These are phyloP conservation scores for Conus betulinus DNA, from an alignment of 1,140 invertebrate species.

Conservation along the genomic window DNA sequence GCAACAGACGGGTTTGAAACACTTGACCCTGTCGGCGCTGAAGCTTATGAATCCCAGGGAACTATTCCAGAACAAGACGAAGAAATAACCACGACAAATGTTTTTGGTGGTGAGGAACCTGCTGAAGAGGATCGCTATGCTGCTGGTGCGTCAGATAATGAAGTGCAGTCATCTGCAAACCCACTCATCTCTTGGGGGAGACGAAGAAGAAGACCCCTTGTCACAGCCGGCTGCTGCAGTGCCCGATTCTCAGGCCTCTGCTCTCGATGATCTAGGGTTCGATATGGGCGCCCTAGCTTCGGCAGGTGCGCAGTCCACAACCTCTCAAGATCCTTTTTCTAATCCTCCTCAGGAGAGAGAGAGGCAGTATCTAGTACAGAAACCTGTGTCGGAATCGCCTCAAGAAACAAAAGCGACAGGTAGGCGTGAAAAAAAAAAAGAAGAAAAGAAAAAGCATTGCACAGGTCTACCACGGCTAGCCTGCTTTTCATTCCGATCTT, in stretches of 20 bases:
- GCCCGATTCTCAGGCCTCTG: conserved; percentile 45
- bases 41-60: conserved; percentile 34
- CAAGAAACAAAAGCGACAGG: conserved; percentile 39
- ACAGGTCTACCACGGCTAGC: background rate
- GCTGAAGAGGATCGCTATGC: conserved; percentile 62
- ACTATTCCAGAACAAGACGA: conserved; percentile 54
- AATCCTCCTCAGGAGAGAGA: conserved; percentile 27
- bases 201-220: conserved; percentile 41
- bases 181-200: conserved; percentile 55
- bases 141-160: conserved; percentile 56
- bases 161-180: conserved; percentile 37
- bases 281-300: conserved; percentile 29
- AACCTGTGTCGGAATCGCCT: conserved; percentile 34
- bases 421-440: background rate
- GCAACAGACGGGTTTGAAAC: conserved; percentile 57
- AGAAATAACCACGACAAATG: conserved; percentile 55
- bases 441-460: background rate
- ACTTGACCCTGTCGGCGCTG: conserved; percentile 43
- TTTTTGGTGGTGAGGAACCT: conserved; percentile 55
- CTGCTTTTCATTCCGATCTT: background rate
- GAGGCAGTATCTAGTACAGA: conserved; percentile 31
- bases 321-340: conserved; percentile 28
- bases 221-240: conserved; percentile 51
- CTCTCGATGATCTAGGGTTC: conserved; percentile 42
- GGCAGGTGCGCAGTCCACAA: conserved; percentile 26